Conservation (phyloP, 2,113 vertebrate genomes). For the Circaetus cinerascens region DNA sequence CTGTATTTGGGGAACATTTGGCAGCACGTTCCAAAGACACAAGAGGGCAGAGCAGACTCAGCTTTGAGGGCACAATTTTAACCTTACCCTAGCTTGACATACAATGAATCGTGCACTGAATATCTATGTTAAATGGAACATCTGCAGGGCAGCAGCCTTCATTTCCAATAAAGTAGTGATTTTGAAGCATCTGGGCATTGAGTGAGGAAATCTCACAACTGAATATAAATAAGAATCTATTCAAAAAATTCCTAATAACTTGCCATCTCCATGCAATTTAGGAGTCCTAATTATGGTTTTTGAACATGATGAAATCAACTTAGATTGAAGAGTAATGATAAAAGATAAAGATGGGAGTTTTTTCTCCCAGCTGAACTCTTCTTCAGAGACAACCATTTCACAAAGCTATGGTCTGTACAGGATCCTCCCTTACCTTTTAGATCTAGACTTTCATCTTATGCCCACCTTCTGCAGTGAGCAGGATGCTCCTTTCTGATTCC, state of each 20-base stretch:
- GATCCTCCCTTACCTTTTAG: background rate
- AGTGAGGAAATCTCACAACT: background rate
- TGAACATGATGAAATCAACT: background rate
- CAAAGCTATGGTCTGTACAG: background rate
- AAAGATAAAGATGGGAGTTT: background rate
- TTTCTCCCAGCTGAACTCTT: background rate
- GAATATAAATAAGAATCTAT: background rate
- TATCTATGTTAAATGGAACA: background rate
- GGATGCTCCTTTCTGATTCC: background rate
- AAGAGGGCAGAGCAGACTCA: slow-evolving; percentile 55
- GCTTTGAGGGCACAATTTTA: background rate
- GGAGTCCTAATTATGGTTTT: background rate
- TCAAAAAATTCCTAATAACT: background rate
- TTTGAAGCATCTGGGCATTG: background rate
- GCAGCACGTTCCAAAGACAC: slow-evolving; percentile 15
- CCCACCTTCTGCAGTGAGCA: background rate
- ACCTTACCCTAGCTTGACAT: background rate
- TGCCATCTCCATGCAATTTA: background rate
- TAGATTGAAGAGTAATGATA: background rate
- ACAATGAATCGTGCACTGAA: background rate
- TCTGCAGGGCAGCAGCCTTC: background rate
- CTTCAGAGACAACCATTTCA: background rate
- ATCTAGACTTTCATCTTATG: background rate
- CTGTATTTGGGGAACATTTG: background rate
- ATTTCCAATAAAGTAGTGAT: background rate